Percentiles rank a stretch among this genome's conserved stretches.
phyloP scores from a whole-genome alignment of 2,797 vertebrate genomes.

The Morelia viridis region DNA sequence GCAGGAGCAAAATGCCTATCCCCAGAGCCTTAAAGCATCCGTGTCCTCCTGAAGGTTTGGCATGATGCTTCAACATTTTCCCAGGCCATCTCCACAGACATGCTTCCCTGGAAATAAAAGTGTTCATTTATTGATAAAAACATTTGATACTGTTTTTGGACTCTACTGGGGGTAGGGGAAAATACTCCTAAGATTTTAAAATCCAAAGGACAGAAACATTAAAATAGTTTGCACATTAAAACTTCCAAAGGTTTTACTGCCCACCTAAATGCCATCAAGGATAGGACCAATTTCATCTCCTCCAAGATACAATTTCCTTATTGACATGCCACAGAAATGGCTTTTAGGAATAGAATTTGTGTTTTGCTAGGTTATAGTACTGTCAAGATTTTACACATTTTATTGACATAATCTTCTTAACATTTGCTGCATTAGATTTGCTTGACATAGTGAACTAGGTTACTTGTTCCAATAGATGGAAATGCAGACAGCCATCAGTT shows the following conservation, averaged over 20 bases:
- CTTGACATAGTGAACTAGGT: background rate
- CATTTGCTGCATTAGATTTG: background rate
- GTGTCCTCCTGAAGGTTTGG: background rate
- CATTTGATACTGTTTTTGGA: background rate
- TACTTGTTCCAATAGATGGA: background rate
- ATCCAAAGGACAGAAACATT: too few species aligned
- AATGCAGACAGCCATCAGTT: background rate
- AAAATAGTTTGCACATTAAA: too few species aligned
- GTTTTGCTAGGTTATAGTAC: too few species aligned
- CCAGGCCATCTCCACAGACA: background rate
- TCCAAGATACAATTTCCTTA: background rate
- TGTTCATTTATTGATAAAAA: background rate
- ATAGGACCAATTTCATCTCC: background rate
- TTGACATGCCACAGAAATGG: background rate
- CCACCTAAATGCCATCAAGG: background rate
- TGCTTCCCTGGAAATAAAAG: background rate
- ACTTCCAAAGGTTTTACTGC: background rate
- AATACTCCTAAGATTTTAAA: too few species aligned
- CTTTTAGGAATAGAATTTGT: too few species aligned
- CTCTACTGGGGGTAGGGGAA: background rate
- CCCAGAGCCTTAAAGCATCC: background rate
- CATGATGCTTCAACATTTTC: background rate
- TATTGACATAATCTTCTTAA: background rate
- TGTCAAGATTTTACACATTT: background rate
- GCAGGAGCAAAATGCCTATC: background rate